Percentiles rank a stretch among this genome's conserved stretches.
phyloP scores from a whole-genome alignment of 2,113 vertebrate genomes.

The Axis porcinus region DNA sequence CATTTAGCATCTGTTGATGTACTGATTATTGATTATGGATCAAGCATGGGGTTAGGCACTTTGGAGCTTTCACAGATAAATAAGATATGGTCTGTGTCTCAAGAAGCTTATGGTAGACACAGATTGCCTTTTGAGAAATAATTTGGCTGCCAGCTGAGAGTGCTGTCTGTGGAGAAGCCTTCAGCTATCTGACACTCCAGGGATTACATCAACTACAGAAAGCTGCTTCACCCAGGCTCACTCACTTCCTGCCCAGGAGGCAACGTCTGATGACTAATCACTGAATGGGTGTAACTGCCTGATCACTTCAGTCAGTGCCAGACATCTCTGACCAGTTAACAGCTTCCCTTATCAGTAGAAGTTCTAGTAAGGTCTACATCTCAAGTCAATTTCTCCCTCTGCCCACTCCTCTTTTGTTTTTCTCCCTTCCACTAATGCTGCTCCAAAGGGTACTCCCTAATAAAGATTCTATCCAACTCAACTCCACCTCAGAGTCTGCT shows the following conservation, averaged over 20 bases:
- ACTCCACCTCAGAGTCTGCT: not conserved
- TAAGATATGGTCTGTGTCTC: not conserved
- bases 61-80: not conserved
- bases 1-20: not conserved
- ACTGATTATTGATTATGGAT: not conserved
- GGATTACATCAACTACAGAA: not conserved
- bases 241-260: not conserved
- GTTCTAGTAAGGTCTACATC: not conserved
- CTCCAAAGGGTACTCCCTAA: not conserved
- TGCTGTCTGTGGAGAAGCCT: not conserved
- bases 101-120: not conserved
- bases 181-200: not conserved
- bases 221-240: not conserved
- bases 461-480: not conserved
- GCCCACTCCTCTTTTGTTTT: not conserved
- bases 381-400: not conserved
- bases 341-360: not conserved
- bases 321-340: not conserved
- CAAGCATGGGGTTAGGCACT: not conserved
- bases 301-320: not conserved
- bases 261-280: not conserved
- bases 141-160: not conserved
- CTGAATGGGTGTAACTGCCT: not conserved
- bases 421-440: not conserved
- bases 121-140: not conserved